Base-by-base conservation (phyloP, 1,140 invertebrate genomes). In the Physella acuta region DNA sequence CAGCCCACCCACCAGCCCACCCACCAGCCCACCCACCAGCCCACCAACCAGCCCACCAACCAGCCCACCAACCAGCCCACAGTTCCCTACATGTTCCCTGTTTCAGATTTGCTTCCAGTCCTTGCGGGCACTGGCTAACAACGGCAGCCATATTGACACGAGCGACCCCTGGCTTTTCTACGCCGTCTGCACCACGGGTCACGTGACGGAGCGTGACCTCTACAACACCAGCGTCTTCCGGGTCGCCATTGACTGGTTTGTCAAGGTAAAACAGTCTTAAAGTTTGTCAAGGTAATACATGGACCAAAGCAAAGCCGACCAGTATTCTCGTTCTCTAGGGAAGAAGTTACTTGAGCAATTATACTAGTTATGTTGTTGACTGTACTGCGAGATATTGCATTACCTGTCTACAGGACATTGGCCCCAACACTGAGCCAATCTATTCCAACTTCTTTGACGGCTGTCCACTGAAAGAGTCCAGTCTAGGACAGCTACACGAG, bases 381-480 rank as follows among this genome's bases (percentile, higher is more conserved):
- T n/a, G n/a, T n/a, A n/a, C n/a, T n/a, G n/a, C n/a, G n/a, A 44
- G 20, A 11, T 11, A 44, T 20, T 11, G 20, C 39, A 44, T 56
- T 31, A 30, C n/a, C 31, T 33, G 26, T 63, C 56, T 17, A n/a
- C 37, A 73, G 71, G 71, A 73, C 33, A 49, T 73, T 11, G 44
- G 36, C 24, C 24, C 33, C 55, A 16, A 34, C 16, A 16, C 8
- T 33, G n/a, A 59, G 26, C 71, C 71, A 8, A 63, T 73, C 5
- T 73, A 65, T 56, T 70, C 71, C 37, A 64, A 65, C 67, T 73
- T 59, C 53, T 56, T 69, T 36, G 71, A 73, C 62, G 71, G 71
- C 2, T 51, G 58, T 5, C 52, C 53, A 3, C 5, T 59, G 52
- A 20, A 68, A 2, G 5, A 26, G 24, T 28, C 36, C 11, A 17